These are phyloP conservation scores for Danaus chrysippus DNA, from an alignment of 2,888 invertebrate genomes.

Conservation along the genomic window DNA sequence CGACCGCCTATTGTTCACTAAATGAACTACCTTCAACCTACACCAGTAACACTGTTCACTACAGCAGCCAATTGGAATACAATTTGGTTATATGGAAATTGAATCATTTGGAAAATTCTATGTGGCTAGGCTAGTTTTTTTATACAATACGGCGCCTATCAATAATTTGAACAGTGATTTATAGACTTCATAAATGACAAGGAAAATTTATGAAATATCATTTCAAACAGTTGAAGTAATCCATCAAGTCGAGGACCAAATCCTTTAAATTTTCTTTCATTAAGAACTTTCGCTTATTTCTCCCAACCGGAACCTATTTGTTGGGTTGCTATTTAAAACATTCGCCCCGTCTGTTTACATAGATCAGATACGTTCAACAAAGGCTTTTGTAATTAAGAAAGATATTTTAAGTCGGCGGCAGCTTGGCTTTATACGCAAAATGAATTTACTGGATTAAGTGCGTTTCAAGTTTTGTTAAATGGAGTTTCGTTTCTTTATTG, in stretches of 20 bases:
- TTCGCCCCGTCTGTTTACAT: conserved; percentile 76
- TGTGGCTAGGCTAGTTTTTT: background rate
- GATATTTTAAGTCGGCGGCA: conserved; percentile 77
- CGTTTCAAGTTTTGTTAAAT: conserved; percentile 62
- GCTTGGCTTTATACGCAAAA: conserved; percentile 76
- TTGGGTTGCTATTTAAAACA: conserved; percentile 77
- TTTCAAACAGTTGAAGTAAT: conserved; percentile 8
- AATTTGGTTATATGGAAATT: conserved; percentile 23
- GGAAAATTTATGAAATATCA: background rate
- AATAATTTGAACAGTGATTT: background rate
- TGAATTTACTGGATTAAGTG: conserved; percentile 74
- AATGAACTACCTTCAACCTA: conserved; percentile 70
- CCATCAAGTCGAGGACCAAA: conserved; percentile 34
- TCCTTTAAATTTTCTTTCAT: conserved; percentile 65
- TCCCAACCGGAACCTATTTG: conserved; percentile 73
- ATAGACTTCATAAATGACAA: background rate
- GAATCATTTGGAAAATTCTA: conserved; percentile 4
- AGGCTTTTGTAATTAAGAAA: conserved; percentile 79
- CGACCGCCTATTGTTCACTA: conserved; percentile 69
- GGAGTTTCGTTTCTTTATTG: conserved; percentile 38
- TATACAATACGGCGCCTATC: background rate
- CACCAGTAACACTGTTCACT: conserved; percentile 60
- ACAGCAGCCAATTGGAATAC: conserved; percentile 37
- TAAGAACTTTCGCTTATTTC: conserved; percentile 70
- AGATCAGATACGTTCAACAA: conserved; percentile 79